Base-by-base conservation (phyloP, 2,888 invertebrate species). In the Oligia strigilis region DNA sequence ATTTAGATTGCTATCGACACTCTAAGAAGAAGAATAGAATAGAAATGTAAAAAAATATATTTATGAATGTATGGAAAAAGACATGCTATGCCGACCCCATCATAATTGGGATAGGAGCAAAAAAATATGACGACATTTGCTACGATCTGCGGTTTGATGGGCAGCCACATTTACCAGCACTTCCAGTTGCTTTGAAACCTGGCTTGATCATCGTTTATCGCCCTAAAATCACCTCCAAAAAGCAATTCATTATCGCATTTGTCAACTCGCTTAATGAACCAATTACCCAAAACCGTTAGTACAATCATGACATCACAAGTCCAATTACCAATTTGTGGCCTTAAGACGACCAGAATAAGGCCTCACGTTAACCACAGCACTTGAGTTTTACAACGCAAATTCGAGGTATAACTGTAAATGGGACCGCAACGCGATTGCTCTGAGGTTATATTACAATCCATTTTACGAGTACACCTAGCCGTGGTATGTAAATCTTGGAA, bases 401-500 rank as follows among this genome's bases (percentile, higher is more conserved):
- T 82, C 69, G n/a, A 40, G 77, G 58, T 55, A 66, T 75, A 67
- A 78, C 85, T 87, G 81, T 82, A 77, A 85, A 88, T 43, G 80
- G 19, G 78, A 77, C 81, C 77, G 72, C 80, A 69, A 67, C 75
- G 72, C 72, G 62, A 86, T 88, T 75, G 75, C 83, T 73, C 73
- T 40, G 79, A 66, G 84, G 82, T 76, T 74, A 81, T 72, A 72
- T 88, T 77, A 85, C 88, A 83, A 88, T 80, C 83, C 81, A 62
- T 81, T 88, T 88, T 88, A 88, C 86, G 88, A 88, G 66, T 52
- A 67, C 74, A 72, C 80, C 85, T 87, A 79, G 75, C 64, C 60
- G 81, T 67, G 81, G 85, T 81, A 87, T 81, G 88, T 85, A 88
- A 87, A 87, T 88, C 69, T 75, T 81, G 72, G 69, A 72, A 87